Percentiles rank a stretch among this genome's conserved stretches.
Evolutionary conservation across 2,797 vertebrate genomes (phyloP).

Genomic region (Gastrophryne carolinensis): DNA sequence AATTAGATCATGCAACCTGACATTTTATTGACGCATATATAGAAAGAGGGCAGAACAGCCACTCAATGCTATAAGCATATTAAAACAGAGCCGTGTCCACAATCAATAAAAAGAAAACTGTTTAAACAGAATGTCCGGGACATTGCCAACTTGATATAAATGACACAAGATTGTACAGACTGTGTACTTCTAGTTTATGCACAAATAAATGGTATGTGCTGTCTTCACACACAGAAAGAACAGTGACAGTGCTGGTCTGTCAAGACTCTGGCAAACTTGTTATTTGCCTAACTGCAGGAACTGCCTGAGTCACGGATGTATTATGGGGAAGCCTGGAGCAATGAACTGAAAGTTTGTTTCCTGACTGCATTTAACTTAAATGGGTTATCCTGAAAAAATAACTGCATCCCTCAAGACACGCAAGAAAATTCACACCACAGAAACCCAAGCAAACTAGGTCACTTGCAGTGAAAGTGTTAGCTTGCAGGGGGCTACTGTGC

Average conservation of each 20-base stretch:
- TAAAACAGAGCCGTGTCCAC: not conserved
- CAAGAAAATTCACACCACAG: not conserved
- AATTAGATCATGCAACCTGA: slow-evolving; percentile 6
- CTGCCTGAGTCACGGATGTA: slow-evolving; percentile 31
- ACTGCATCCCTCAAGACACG: not conserved
- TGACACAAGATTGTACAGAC: not conserved
- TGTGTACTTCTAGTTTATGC: not conserved
- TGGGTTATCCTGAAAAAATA: not conserved
- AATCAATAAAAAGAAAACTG: not conserved
- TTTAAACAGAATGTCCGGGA: slow-evolving; percentile 4
- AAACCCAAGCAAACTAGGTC: no score
- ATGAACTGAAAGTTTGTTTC: slow-evolving; percentile 18
- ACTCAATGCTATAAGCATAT: slow-evolving; percentile 16
- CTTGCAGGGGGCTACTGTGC: no score
- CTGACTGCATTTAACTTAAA: not conserved
- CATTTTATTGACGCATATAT: slow-evolving; percentile 23
- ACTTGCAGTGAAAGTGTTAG: no score
- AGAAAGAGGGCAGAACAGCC: not conserved
- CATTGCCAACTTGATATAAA: slow-evolving; percentile 17
- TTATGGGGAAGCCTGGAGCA: slow-evolving; percentile 35
- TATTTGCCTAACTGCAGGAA: slow-evolving; percentile 41
- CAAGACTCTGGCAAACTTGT: slow-evolving; percentile 10
- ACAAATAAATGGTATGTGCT: slow-evolving; percentile 15
- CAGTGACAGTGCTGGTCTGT: slow-evolving; percentile 9
- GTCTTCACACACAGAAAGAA: slow-evolving; percentile 2